Evolutionary conservation across 2,113 vertebrate species (phyloP).

Genomic region (Budorcas taxicolor): DNA sequence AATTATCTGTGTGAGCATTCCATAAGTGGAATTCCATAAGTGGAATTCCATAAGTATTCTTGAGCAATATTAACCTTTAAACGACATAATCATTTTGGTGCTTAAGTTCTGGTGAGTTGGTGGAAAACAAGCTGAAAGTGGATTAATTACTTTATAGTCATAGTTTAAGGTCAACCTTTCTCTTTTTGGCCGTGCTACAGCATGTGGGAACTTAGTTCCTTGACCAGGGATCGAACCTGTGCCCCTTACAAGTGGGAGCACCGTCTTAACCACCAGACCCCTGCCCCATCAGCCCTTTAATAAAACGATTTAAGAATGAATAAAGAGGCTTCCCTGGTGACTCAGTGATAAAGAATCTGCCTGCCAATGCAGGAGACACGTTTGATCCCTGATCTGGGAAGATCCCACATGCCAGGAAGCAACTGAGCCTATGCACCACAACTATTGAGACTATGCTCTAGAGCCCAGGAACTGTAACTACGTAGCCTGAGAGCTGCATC

Average conservation of each 20-base stretch:
- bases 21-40: slow-evolving; percentile 8
- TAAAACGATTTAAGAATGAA: neutral
- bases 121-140: slow-evolving; percentile 24
- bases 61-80: slow-evolving; percentile 17
- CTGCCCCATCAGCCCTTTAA: neutral
- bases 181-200: neutral
- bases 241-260: neutral
- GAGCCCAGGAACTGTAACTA: neutral
- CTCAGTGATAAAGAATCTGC: neutral
- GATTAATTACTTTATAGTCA: neutral
- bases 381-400: neutral
- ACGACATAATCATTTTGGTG: neutral
- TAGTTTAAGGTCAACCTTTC: neutral
- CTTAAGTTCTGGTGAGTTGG: slow-evolving; percentile 6
- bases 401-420: neutral
- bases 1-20: neutral
- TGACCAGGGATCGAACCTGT: neutral
- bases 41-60: slow-evolving; percentile 1
- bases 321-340: neutral
- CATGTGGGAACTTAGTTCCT: neutral
- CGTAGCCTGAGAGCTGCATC: neutral
- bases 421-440: neutral
- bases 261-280: neutral
- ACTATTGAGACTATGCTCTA: neutral
- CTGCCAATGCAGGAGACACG: neutral